Evolutionary conservation across 1,140 invertebrate genomes (phyloP), one percentile per base, ranked within the genome.

Genomic region (Drosophila hydei): DNA sequence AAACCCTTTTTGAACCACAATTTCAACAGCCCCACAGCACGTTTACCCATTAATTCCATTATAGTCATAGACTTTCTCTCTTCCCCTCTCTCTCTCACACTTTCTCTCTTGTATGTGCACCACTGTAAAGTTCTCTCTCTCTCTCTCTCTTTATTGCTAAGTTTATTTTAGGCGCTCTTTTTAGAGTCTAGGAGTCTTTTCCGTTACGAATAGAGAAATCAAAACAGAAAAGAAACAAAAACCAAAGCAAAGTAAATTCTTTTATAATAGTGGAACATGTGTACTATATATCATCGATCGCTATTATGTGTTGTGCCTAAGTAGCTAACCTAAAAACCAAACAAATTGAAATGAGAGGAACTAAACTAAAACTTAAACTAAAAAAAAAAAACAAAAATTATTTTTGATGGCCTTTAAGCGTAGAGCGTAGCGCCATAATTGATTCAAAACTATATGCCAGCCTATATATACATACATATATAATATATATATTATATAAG

Each of bases 231-330:
- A 38, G 16, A 38, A 27, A 27, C 5, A 19, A 27, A 50, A 42
- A 27, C 3, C 19, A 30, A 61, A 38, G 27, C n/a, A 33, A 45
- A 45, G 19, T 12, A 27, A 54, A 21, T 11, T 38, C 19, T 18
- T 48, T 54, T 50, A 56, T 56, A 73, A 61, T 69, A 68, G 50
- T 68, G 56, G 25, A 72, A 61, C 45, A 60, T 55, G 55, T 72
- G 63, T 62, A 61, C 18, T 45, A 64, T 61, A 69, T 73, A 73
- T 62, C 63, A 43, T 36, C 23, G 40, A 73, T 69, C 65, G 52
- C 71, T 56, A 56, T 62, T 61, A 61, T 73, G 65, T 73, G 71
- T 73, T 73, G 71, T 73, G 71, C 65, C 71, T 73, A 73, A 51
- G 36, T 69, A 73, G 65, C 65, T 73, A 50, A 68, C 64, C 62